Percentiles rank a stretch among this genome's conserved stretches.
phyloP scores from a whole-genome alignment of 2,888 invertebrate genomes.

The Fissipunctia ypsillon region DNA sequence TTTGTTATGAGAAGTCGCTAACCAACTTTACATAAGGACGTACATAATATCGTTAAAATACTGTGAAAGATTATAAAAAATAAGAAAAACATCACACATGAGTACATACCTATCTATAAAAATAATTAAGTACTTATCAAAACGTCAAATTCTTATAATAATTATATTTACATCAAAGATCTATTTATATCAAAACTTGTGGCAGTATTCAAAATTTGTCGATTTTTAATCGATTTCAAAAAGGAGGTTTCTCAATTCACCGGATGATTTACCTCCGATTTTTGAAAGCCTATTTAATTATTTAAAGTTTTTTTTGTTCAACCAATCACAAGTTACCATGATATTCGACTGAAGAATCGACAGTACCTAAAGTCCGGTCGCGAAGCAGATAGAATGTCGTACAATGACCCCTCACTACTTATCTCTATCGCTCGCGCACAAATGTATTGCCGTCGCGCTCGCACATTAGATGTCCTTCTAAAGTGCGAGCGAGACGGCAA shows the following conservation, averaged over 20 bases:
- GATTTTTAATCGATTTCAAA: not conserved
- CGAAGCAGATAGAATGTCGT: no score
- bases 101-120: slow-evolving; percentile 22
- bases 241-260: not conserved
- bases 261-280: not conserved
- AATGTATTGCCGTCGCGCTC: no score
- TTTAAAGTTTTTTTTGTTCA: not conserved
- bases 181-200: slow-evolving; percentile 3
- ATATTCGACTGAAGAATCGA: not conserved
- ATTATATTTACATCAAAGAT: slow-evolving; percentile 42
- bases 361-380: no score
- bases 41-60: slow-evolving; percentile 12
- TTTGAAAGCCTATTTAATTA: not conserved
- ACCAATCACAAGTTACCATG: not conserved
- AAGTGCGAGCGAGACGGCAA: no score
- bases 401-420: no score
- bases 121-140: slow-evolving; percentile 26
- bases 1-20: slow-evolving; percentile 45
- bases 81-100: slow-evolving; percentile 31
- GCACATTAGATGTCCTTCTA: no score
- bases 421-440: no score
- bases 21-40: slow-evolving; percentile 16
- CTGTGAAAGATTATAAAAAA: slow-evolving; percentile 11
- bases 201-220: slow-evolving; percentile 23
- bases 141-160: slow-evolving; percentile 10